phyloP scores from a whole-genome alignment of 2,888 invertebrate species.

The Caenorhabditis virilis region DNA sequence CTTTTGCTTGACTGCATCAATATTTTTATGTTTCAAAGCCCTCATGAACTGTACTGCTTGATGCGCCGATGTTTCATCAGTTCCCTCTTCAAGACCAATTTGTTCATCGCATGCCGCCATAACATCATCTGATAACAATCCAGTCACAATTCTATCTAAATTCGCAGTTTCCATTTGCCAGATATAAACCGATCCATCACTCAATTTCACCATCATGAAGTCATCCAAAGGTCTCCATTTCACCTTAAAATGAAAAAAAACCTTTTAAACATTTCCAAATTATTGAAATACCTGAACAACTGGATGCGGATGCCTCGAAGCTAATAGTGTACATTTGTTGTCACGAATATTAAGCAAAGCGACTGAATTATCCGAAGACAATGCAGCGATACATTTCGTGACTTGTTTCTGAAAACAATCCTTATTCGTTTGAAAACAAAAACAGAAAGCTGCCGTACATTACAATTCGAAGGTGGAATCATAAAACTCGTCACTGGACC shows the following conservation, averaged over 20 bases:
- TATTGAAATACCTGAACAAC: slow-evolving; percentile 74
- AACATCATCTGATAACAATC: slow-evolving; percentile 86
- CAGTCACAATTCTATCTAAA: slow-evolving; percentile 90
- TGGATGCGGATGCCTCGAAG: slow-evolving; percentile 91
- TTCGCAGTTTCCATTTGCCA: slow-evolving; percentile 99
- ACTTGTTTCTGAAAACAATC: slow-evolving; percentile 46
- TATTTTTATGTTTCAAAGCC: slow-evolving; percentile 86
- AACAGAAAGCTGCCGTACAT: slow-evolving; percentile 68
- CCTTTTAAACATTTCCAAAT: too few relatives aligned
- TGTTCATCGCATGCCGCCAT: slow-evolving; percentile 90
- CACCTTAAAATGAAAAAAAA: too few relatives aligned
- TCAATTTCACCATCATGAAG: slow-evolving; percentile 94
- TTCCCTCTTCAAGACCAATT: slow-evolving; percentile 65
- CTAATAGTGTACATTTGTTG: slow-evolving; percentile 90
- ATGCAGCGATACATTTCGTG: slow-evolving; percentile 75
- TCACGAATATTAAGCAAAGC: slow-evolving; percentile 89
- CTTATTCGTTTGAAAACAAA: neutral
- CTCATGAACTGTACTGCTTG: slow-evolving; percentile 94
- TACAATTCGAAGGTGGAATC: slow-evolving; percentile 85
- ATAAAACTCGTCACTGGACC: slow-evolving; percentile 92
- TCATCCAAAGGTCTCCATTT: slow-evolving; percentile 81
- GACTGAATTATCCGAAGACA: slow-evolving; percentile 96
- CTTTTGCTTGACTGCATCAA: slow-evolving; percentile 79
- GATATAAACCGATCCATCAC: slow-evolving; percentile 95
- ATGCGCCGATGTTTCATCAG: slow-evolving; percentile 80